phyloP scores from a whole-genome alignment of 2,797 vertebrate species.

The Paratrypauchen microcephalus region DNA sequence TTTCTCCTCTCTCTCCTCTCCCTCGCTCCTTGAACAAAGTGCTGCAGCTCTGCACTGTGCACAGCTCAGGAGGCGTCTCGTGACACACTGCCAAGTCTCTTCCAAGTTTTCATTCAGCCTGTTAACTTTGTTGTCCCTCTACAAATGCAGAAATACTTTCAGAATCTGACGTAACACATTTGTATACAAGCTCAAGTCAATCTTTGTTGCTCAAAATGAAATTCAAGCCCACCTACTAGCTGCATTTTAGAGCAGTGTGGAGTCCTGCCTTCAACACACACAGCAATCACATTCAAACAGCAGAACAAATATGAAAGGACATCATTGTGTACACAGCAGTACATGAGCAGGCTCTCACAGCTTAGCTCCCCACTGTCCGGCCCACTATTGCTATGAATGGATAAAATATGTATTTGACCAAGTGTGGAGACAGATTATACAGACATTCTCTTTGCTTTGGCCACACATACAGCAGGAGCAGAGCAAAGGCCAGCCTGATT shows the following conservation, averaged over 20 bases:
- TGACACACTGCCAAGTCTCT: conserved; percentile 73
- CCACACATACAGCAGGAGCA: conserved; percentile 38
- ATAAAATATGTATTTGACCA: conserved; percentile 23
- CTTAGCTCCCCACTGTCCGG: conserved; percentile 31
- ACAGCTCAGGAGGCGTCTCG: conserved; percentile 54
- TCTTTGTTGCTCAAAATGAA: conserved; percentile 49
- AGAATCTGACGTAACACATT: neutral
- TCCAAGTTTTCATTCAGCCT: conserved; percentile 51
- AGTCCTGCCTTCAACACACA: conserved; percentile 57
- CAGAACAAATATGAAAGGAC: conserved; percentile 67
- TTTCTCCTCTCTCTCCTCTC: conserved; percentile 27
- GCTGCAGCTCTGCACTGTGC: conserved; percentile 76
- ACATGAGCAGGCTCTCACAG: conserved; percentile 40
- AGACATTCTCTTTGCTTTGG: conserved; percentile 22
- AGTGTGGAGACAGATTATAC: conserved; percentile 15
- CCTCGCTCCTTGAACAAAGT: conserved; percentile 52
- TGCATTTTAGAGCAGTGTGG: conserved; percentile 55
- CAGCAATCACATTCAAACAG: conserved; percentile 64
- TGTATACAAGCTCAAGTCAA: conserved; percentile 39
- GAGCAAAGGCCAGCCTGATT: conserved; percentile 38
- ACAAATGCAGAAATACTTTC: conserved; percentile 24
- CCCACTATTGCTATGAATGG: conserved; percentile 48
- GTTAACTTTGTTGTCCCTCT: conserved; percentile 42
- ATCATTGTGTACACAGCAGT: conserved; percentile 66
- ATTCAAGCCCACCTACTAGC: conserved; percentile 48